phyloP scores from a whole-genome alignment of 2,113 vertebrate species.

The Syrrhaptes paradoxus region DNA sequence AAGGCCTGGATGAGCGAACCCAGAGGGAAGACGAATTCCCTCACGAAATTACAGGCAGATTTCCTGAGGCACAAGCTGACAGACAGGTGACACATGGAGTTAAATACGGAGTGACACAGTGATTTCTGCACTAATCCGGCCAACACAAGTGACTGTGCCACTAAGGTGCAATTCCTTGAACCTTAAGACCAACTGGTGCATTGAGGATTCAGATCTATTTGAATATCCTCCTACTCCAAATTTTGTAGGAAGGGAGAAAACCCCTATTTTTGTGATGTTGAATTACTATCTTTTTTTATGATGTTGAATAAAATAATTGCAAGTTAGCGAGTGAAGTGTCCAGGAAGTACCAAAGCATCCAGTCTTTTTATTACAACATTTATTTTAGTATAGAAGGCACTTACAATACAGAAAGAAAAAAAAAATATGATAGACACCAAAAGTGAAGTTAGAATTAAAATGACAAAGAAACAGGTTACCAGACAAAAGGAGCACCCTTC shows the following conservation, averaged over 20 bases:
- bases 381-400: constrained; percentile 93
- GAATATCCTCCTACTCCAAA: not conserved
- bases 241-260: not conserved
- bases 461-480: constrained; percentile 54
- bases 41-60: not conserved
- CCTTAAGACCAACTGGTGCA: accelerated
- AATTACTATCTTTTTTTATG: not conserved
- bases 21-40: not conserved
- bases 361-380: constrained; percentile 82
- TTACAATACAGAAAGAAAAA: constrained; percentile 84
- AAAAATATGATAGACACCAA: constrained; percentile 30
- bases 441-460: constrained; percentile 75
- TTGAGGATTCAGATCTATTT: not conserved
- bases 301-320: not conserved
- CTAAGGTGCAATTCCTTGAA: not conserved
- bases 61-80: not conserved
- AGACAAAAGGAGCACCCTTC: constrained; percentile 76
- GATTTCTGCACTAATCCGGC: not conserved
- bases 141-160: not conserved
- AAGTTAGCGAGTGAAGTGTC: not conserved
- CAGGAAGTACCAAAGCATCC: not conserved
- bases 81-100: not conserved
- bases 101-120: not conserved
- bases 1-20: not conserved
- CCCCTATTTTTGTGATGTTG: accelerated